Evolutionary conservation across 2,888 invertebrate species (phyloP).

Genomic region (Drosophila longiperda): DNA sequence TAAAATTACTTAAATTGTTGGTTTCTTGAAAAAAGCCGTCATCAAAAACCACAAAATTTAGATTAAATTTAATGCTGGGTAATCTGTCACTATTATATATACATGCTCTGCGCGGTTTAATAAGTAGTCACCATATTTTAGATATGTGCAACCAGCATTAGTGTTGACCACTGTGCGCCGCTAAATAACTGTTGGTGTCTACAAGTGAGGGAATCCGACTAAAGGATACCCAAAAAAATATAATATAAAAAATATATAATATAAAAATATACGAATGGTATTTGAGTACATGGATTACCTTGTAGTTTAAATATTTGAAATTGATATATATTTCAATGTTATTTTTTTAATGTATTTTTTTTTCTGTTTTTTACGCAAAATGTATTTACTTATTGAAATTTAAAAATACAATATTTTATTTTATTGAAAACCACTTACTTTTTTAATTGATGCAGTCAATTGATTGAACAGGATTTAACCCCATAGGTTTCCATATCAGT

Average conservation of each 20-base stretch:
- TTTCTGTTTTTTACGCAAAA: too few species aligned
- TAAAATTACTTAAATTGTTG: background rate
- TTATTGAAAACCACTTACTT: background rate
- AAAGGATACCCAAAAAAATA: slow-evolving; percentile 6
- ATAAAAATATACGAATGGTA: too few species aligned
- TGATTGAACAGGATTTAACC: background rate
- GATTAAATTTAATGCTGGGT: slow-evolving; percentile 8
- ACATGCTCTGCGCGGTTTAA: slow-evolving; percentile 1
- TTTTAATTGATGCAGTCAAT: background rate
- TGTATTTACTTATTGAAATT: background rate
- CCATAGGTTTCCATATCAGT: background rate
- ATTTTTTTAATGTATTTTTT: background rate
- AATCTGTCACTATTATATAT: slow-evolving; percentile 17
- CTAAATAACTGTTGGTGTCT: background rate
- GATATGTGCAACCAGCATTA: background rate
- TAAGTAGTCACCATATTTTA: background rate
- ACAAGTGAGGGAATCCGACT: background rate
- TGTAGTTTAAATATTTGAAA: background rate
- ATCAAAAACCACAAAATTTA: slow-evolving; percentile 2
- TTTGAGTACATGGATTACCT: background rate
- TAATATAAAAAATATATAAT: too few species aligned
- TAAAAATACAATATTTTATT: background rate
- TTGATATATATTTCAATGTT: too few species aligned
- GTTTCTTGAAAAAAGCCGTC: slow-evolving; percentile 1
- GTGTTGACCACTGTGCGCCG: slow-evolving; percentile 42